A percentile compares a stretch with the other conserved stretches of the same genome.
Evolutionary conservation across 2,113 vertebrate genomes (phyloP).

Genomic region (Oryzias woworae): DNA sequence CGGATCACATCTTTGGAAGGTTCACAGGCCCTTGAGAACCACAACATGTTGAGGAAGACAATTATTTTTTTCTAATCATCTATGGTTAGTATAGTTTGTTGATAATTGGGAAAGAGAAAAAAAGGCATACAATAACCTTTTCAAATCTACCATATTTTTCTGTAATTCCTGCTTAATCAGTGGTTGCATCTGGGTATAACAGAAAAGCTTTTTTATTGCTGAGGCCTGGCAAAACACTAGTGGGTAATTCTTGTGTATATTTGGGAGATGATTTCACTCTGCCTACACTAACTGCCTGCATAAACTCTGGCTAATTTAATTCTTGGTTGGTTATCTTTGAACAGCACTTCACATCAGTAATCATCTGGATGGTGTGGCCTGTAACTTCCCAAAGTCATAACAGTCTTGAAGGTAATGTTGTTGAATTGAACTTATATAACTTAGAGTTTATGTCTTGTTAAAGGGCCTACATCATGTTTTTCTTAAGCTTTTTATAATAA

Average conservation of each 20-base stretch:
- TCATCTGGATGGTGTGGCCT: slow-evolving; percentile 1
- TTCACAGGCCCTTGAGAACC: slow-evolving; percentile 26
- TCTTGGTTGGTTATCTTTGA: slow-evolving; percentile 30
- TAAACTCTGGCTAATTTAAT: slow-evolving; percentile 26
- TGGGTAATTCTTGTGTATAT: slow-evolving; percentile 16
- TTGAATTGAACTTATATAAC: no score
- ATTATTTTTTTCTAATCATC: no score
- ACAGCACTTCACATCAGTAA: background rate
- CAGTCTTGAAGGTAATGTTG: background rate
- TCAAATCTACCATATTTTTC: background rate
- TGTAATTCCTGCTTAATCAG: slow-evolving; percentile 8
- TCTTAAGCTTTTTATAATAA: no score
- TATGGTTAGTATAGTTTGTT: no score
- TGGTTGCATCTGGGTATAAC: slow-evolving; percentile 25
- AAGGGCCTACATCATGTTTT: no score
- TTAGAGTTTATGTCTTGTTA: no score
- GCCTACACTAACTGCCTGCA: slow-evolving; percentile 17
- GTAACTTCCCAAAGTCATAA: background rate
- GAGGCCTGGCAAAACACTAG: slow-evolving; percentile 18
- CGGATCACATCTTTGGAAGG: slow-evolving; percentile 1
- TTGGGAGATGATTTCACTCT: slow-evolving; percentile 25
- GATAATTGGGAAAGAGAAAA: no score
- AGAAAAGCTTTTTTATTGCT: slow-evolving; percentile 33
- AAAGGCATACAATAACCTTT: no score
- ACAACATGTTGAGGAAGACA: no score